Percentiles rank a stretch among this genome's conserved stretches.
Conservation (phyloP, 2,797 vertebrate species). For the Poecilia gillii region DNA sequence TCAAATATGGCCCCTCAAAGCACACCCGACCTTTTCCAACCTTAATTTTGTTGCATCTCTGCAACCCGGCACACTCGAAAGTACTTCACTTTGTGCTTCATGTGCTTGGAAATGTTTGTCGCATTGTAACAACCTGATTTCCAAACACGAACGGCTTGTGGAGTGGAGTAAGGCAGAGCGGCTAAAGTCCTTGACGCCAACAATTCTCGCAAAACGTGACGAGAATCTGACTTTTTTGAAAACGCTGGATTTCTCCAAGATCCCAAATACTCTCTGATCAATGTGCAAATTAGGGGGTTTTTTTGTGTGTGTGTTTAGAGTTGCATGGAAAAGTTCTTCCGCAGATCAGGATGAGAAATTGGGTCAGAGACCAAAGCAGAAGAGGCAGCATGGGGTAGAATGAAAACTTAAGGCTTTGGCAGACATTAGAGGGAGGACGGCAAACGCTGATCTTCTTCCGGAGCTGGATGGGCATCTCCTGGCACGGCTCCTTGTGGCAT, state of each 20-base stretch:
- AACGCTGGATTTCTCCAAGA: slow-evolving; percentile 11
- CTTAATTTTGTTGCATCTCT: slow-evolving; percentile 28
- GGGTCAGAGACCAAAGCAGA: slow-evolving; percentile 38
- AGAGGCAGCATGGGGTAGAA: slow-evolving; percentile 2
- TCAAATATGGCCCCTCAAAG: slow-evolving; percentile 5
- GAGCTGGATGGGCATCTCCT: slow-evolving; percentile 34
- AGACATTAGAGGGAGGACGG: slow-evolving; percentile 19
- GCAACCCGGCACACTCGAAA: slow-evolving; percentile 11
- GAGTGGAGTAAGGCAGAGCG: slow-evolving; percentile 35
- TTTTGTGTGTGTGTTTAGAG: slow-evolving; percentile 31
- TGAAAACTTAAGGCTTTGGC: slow-evolving; percentile 18
- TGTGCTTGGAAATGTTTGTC: slow-evolving; percentile 46
- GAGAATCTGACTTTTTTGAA: slow-evolving; percentile 21
- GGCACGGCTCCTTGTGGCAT: slow-evolving; percentile 35
- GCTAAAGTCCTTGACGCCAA: slow-evolving; percentile 35
- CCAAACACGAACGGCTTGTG: slow-evolving; percentile 21
- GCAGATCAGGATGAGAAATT: slow-evolving; percentile 44
- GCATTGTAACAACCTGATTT: slow-evolving; percentile 23
- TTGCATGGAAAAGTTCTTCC: slow-evolving; percentile 29
- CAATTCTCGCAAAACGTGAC: slow-evolving; percentile 15
- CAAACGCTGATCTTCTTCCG: slow-evolving; percentile 22
- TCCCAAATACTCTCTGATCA: slow-evolving; percentile 15
- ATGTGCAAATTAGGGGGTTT: slow-evolving; percentile 24
- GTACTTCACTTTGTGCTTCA: slow-evolving; percentile 16
- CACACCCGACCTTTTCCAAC: slow-evolving; percentile 13